Evolutionary conservation across 1,140 invertebrate species (phyloP).

Genomic region (Formica selysi): DNA sequence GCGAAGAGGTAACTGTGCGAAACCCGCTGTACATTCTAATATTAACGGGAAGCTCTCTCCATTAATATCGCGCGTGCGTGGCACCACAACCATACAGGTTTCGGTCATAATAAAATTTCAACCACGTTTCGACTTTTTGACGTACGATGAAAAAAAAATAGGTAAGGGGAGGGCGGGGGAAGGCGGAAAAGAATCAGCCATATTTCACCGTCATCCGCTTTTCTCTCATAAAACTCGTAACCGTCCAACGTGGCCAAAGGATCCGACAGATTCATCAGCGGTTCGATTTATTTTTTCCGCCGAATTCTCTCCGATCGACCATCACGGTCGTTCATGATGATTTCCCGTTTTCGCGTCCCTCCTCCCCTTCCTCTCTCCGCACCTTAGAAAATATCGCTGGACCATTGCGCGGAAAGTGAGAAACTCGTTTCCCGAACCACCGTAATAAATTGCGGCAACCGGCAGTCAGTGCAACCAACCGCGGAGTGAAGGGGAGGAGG

Average conservation of each 20-base stretch:
- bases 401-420: constrained; percentile 46
- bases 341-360: constrained; percentile 29
- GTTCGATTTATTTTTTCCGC: constrained; percentile 65
- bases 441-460: constrained; percentile 66
- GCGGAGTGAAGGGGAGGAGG: neutral
- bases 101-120: constrained; percentile 60
- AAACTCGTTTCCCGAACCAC: constrained; percentile 48
- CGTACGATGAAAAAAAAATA: constrained; percentile 39
- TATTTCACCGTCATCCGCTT: constrained; percentile 56
- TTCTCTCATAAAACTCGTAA: constrained; percentile 63
- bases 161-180: neutral
- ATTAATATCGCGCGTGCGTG: constrained; percentile 40
- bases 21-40: constrained; percentile 20
- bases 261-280: constrained; percentile 58
- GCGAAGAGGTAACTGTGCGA: constrained; percentile 22
- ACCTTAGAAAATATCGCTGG: constrained; percentile 47
- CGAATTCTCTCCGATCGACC: constrained; percentile 28
- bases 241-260: constrained; percentile 37
- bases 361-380: neutral
- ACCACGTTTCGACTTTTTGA: constrained; percentile 62
- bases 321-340: constrained; percentile 53
- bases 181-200: constrained; percentile 25
- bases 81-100: neutral
- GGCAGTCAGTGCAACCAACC: constrained; percentile 17
- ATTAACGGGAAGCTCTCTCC: constrained; percentile 41